Conservation (phyloP, 2,888 invertebrate genomes). For the Parthenolecanium corni region DNA sequence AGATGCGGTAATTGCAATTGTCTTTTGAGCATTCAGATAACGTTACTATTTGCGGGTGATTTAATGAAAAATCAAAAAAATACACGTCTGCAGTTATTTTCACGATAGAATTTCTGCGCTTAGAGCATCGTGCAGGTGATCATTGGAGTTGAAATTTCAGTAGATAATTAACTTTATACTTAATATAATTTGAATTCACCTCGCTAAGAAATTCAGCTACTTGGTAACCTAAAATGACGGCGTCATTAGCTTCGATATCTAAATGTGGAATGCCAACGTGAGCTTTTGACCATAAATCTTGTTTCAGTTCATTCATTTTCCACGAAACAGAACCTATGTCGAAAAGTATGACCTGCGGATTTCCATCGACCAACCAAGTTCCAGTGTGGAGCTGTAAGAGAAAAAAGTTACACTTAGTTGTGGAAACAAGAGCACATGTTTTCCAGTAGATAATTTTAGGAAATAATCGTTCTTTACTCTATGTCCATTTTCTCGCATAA, state of each 20-base stretch:
- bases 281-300: conserved; percentile 80
- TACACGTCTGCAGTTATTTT: too few species aligned
- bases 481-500: conserved; percentile 70
- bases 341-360: conserved; percentile 93
- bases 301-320: conserved; percentile 90
- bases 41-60: too few species aligned
- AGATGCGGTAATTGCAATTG: too few species aligned
- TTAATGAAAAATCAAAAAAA: too few species aligned
- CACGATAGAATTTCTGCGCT: too few species aligned
- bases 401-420: conserved; percentile 8
- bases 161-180: too few species aligned
- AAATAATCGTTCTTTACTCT: conserved; percentile 47
- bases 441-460: neutral
- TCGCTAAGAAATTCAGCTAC: conserved; percentile 84
- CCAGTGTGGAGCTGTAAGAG: conserved; percentile 69
- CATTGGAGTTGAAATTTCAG: too few species aligned
- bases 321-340: conserved; percentile 93
- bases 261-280: conserved; percentile 87
- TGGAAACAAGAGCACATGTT: neutral
- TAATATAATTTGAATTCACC: conserved; percentile 49
- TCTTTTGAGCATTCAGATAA: too few species aligned
- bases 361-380: conserved; percentile 99
- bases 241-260: conserved; percentile 92
- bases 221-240: conserved; percentile 90
- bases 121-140: too few species aligned